Evolutionary conservation across 2,888 invertebrate genomes (phyloP).

Genomic region (Apoderus coryli): DNA sequence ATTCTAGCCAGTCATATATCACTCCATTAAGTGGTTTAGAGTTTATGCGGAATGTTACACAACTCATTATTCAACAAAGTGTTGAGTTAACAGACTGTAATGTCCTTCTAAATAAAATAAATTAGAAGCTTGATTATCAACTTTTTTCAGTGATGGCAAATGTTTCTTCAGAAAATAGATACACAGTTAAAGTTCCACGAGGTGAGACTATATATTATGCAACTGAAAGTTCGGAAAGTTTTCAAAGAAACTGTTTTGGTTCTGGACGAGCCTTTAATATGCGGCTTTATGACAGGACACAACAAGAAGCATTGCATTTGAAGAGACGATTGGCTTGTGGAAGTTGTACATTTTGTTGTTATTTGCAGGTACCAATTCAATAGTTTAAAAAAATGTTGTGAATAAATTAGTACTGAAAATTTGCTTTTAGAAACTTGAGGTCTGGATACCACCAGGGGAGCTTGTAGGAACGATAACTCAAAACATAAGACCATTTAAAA

Average conservation of each 20-base stretch:
- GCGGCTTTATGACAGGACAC: slow-evolving; percentile 67
- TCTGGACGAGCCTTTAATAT: slow-evolving; percentile 59
- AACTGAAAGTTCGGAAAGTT: slow-evolving; percentile 47
- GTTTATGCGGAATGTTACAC: slow-evolving; percentile 53
- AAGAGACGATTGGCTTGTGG: slow-evolving; percentile 54
- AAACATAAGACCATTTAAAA: slow-evolving; percentile 48
- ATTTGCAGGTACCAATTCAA: slow-evolving; percentile 44
- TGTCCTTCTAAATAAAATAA: too few relatives aligned
- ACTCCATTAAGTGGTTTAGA: slow-evolving; percentile 54
- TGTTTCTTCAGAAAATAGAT: slow-evolving; percentile 56
- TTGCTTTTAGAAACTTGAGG: slow-evolving; percentile 43
- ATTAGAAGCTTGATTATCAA: too few relatives aligned
- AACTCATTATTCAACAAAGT: slow-evolving; percentile 62
- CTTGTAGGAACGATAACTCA: slow-evolving; percentile 56
- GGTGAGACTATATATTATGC: slow-evolving; percentile 66
- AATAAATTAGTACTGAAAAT: too few relatives aligned
- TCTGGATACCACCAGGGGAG: slow-evolving; percentile 57
- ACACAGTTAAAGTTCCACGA: slow-evolving; percentile 52
- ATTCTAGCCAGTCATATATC: slow-evolving; percentile 41
- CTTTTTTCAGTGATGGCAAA: slow-evolving; percentile 27
- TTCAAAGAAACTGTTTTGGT: slow-evolving; percentile 56
- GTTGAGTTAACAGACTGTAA: slow-evolving; percentile 62
- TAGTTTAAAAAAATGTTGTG: background rate
- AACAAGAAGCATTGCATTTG: slow-evolving; percentile 68
- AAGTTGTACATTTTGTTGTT: slow-evolving; percentile 51